Base-by-base conservation (phyloP, 1,140 invertebrate genomes). In the Periplaneta americana region DNA sequence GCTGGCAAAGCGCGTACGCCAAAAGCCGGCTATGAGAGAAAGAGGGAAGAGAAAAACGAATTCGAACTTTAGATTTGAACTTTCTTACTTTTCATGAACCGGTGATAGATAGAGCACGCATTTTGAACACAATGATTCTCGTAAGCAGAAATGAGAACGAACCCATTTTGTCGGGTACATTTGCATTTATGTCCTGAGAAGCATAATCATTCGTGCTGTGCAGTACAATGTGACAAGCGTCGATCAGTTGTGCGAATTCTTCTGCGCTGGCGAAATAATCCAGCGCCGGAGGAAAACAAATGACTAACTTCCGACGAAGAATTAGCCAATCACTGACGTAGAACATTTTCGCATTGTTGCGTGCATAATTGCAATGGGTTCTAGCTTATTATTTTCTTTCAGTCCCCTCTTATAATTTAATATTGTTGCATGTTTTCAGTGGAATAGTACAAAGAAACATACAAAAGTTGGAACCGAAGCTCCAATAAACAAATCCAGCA, bases 1-100 rank as follows among this genome's bases (percentile, higher is more conserved):
- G 80, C 80, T 80, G 80, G 34, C 66, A 35, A 34, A 66, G 80
- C 80, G 80, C 80, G 80, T 78, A 78, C 76, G n/a, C 76, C 76
- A 78, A 78, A 78, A 78, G 76, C 76, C 76, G 76, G 76, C 34
- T 28, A 78, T 78, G 76, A 78, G 76, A 39, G 37, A 36, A 34
- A 39, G 35, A 11, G 35, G 28, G 37, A 34, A 78, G 22, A 39
- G 37, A 78, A 77, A 77, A 33, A 34, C 34, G 35, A 35, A 18
- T 5, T 32, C 13, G n/a, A 77, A 32, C 33, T 77, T 36, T 39
- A 39, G 35, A 39, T 78, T 39, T 28, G 34, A 78, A 78, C 76
- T 78, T 78, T 78, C 35, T 39, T 78, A 78, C 35, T 78, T 78
- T 78, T 78, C 36, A 78, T 39, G 76, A 39, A 78, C 76, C 35